Evolutionary conservation across 2,113 vertebrate species (phyloP), one percentile per base, ranked within the genome.

Genomic region (Takifugu bimaculatus): DNA sequence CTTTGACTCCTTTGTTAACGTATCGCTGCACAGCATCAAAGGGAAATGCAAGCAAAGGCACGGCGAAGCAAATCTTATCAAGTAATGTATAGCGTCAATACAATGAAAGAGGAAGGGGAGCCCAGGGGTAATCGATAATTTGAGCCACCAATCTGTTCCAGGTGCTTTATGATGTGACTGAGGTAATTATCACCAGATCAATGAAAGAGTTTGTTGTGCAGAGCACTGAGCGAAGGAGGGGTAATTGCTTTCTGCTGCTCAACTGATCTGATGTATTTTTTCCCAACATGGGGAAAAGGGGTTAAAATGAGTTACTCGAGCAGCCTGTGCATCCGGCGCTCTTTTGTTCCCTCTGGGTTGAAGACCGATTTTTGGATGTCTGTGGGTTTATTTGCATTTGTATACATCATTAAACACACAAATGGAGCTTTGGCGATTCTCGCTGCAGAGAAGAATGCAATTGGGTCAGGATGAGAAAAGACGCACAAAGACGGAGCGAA

Each of bases 101-200:
- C 87, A 89, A 87, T 88, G 86, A 87, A 83, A 55, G 64, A 70
- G 54, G 75, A 87, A 84, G 77, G 77, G 75, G 85, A 85, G 81
- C 83, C 69, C 78, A 45, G 81, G 78, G 82, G 75, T 79, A 81
- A 89, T 90, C 87, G 32, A 91, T 90, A 87, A 82, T 82, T 81
- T 83, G 82, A 88, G 81, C 80, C 82, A 88, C 88, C 87, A 89
- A 89, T 90, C 87, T 87, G 85, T 83, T 89, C 85, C 85, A 87
- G 83, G 87, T 88, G 84, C 84, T 91, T 91, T 90, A 88, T 90
- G 88, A 90, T 88, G 85, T 85, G 87, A 90, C 87, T 87, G 74
- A 86, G 84, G 85, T 90, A 89, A 91, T 91, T 90, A 91, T 90
- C 79, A 81, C 74, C 72, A 51, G 80, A 88, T 92, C 87, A 78